These are phyloP conservation scores for Dryas iulia DNA, from an alignment of 1,140 invertebrate species.

Conservation along the genomic window DNA sequence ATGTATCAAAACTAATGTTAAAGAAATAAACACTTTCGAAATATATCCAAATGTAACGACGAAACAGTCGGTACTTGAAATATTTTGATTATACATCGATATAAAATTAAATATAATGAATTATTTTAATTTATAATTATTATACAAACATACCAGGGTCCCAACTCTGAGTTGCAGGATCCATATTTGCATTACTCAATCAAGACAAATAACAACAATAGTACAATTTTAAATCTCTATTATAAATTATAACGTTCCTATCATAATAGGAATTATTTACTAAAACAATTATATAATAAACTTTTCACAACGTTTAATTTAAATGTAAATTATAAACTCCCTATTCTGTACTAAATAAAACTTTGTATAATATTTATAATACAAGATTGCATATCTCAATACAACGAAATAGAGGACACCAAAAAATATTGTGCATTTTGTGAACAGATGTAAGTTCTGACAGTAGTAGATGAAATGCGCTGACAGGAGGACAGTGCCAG, in stretches of 20 bases:
- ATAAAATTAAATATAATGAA: not conserved
- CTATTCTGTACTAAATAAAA: not conserved
- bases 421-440: constrained; percentile 29
- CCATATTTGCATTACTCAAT: constrained; percentile 53
- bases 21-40: constrained; percentile 1
- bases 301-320: not conserved
- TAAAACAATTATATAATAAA: constrained; percentile 29
- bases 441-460: constrained; percentile 20
- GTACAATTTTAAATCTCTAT: not conserved
- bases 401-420: not conserved
- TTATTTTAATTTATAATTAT: not conserved
- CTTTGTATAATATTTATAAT: constrained; percentile 8
- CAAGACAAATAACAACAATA: constrained; percentile 13
- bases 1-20: constrained; percentile 28
- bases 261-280: constrained; percentile 8
- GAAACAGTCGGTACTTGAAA: not conserved
- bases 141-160: constrained; percentile 57
- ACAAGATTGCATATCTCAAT: constrained; percentile 6
- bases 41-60: not conserved
- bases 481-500: constrained; percentile 9
- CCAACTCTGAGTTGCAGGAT: constrained; percentile 58
- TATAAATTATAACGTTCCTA: not conserved
- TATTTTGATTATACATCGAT: not conserved
- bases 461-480: constrained; percentile 14
- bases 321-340: not conserved